Evolutionary conservation across 2,797 vertebrate genomes (phyloP), one percentile per base, ranked within the genome.

Genomic region (Remorina albescens): DNA sequence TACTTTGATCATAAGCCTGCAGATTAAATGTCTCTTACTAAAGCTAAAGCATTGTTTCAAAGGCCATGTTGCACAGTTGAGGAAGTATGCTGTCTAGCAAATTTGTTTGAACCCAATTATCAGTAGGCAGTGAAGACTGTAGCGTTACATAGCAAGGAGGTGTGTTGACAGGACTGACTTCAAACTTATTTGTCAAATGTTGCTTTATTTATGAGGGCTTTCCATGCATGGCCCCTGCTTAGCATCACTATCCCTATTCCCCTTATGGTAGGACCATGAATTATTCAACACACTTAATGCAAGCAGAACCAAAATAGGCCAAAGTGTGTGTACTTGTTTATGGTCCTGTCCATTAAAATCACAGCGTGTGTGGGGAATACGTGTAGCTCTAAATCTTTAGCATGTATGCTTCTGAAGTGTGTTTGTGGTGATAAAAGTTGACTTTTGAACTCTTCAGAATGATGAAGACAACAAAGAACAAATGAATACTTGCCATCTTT

Each of bases 191-290:
- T 91, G 89, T 87, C 54, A 66, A 46, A 78, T 58, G 46, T 54
- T 91, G 46, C 54, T 87, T 90, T 83, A 91, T 89, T 87, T 64
- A 91, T 82, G 84, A 86, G 76, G 55, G 71, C 63, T 86, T 88
- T 89, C 75, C 80, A 83, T 74, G 76, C 59, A 13, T 74, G 63
- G 75, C 64, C 69, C 44, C 50, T 62, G 51, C 37, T 54, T 73
- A 25, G 58, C 70, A 74, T 86, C 83, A 76, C 76, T 72, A 86
- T 7, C 51, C 78, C 66, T 39, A 26, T 62, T 61, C 62, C 74
- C 57, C 65, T 51, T 78, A 83, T 82, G 83, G 80, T 51, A 62
- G 41, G 37, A 16, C 18, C 54, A 57, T 91, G 68, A 89, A 92
- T 92, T 78, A 91, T 91, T 90, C 41, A 92, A 10, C 57, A 62